Evolutionary conservation across 1,140 invertebrate genomes (phyloP), one percentile per base, ranked within the genome.

Genomic region (Drosophila punjabiensis): DNA sequence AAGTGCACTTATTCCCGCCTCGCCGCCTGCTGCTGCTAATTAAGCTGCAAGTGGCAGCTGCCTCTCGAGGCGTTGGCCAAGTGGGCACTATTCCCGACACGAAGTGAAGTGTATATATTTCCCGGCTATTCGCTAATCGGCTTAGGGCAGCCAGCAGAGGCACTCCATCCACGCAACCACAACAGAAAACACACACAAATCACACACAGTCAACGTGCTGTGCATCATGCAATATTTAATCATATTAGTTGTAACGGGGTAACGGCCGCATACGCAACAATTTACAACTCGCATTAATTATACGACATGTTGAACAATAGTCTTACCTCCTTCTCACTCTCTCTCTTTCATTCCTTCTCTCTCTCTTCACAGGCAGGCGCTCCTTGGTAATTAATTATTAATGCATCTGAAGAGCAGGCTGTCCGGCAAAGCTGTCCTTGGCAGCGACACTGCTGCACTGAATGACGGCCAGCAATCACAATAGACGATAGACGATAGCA

Each of bases 311-410:
- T 81, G 66, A 39, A 69, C 79, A 81, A 68, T 56, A 20, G 48
- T 35, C 8, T 18, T 45, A 45, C 50, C 24, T 37, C 8, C 6
- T 5, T 2, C 52, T 55, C 28, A 30, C 33, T 0, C 14, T 28
- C 30, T 41, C 18, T 13, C 14, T 28, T 5, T 50, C 48, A 24
- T 28, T 58, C 41, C 53, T n/a, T n/a, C 24, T 24, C 24, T 24
- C 11, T 41, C n/a, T 41, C 48, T 35, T 59, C 60, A 32, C 76
- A 79, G 76, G 39, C 47, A 45, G 53, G 33, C 45, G 41, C 66
- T 75, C 33, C 63, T 59, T 58, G 52, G 53, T 45, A 64, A 71
- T 86, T 55, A 86, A 90, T 86, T 67, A 77, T 90, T 82, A 77
- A 90, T 90, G 79, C 64, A 59, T 77, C 77, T 74, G 82, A 50